Conservation (phyloP, 2,888 invertebrate genomes). For the Microctonus hyperodae region DNA sequence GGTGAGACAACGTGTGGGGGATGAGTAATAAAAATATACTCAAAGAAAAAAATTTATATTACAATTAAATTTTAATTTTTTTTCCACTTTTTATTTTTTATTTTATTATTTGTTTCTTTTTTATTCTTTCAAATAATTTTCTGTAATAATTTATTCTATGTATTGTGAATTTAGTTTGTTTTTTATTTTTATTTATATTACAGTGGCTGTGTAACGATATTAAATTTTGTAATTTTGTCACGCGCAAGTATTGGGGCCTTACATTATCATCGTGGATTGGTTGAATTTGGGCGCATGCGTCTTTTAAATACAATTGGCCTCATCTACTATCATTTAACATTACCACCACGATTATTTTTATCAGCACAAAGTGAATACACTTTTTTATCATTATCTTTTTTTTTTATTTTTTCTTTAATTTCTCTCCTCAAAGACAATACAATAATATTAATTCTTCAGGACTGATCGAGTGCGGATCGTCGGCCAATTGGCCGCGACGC, state of each 20-base stretch:
- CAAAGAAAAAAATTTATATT: background rate
- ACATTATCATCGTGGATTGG: background rate
- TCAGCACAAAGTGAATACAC: background rate
- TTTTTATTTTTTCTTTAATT: background rate
- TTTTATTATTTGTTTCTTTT: background rate
- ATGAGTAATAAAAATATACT: constrained; percentile 22
- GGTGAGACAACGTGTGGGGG: constrained; percentile 20
- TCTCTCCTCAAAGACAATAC: background rate
- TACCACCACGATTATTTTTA: background rate
- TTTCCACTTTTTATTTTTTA: background rate
- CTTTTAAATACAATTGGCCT: background rate
- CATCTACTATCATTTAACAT: background rate
- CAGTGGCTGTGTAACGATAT: background rate
- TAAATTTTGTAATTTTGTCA: background rate
- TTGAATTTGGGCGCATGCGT: constrained; percentile 17
- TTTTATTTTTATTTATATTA: background rate
- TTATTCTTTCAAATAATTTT: background rate
- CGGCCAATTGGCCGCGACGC: background rate
- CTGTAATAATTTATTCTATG: background rate
- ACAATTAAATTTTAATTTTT: too few species aligned
- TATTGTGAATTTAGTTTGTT: background rate
- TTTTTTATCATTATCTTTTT: background rate
- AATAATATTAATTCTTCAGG: background rate
- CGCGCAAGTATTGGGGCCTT: constrained; percentile 12
- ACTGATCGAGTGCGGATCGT: background rate